phyloP scores from a whole-genome alignment of 2,888 invertebrate species.

The Clepsis dumicolana region DNA sequence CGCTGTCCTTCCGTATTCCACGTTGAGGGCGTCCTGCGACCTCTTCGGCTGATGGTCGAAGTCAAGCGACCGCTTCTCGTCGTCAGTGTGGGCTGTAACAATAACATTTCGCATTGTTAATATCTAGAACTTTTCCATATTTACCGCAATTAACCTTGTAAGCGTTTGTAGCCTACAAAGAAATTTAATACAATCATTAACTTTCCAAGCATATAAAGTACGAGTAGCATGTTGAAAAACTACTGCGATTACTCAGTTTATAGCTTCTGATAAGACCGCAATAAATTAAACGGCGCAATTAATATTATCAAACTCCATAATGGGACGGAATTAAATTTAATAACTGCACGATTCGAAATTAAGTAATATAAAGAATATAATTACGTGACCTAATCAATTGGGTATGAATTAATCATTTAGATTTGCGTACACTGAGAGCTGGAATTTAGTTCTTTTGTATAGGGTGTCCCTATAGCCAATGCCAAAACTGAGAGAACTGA shows the following conservation, averaged over 20 bases:
- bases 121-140: slow-evolving; percentile 4
- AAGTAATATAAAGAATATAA: background rate
- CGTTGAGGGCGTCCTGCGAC: slow-evolving; percentile 84
- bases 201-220: slow-evolving; percentile 27
- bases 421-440: no score
- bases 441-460: no score
- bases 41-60: slow-evolving; percentile 87
- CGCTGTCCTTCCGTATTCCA: slow-evolving; percentile 86
- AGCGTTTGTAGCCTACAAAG: background rate
- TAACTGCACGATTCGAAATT: background rate
- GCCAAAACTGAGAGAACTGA: no score
- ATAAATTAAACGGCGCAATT: slow-evolving; percentile 35
- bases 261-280: slow-evolving; percentile 19
- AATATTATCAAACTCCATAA: slow-evolving; percentile 27
- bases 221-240: slow-evolving; percentile 24
- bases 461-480: no score
- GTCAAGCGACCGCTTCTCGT: slow-evolving; percentile 89
- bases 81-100: slow-evolving; percentile 87
- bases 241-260: slow-evolving; percentile 24
- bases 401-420: background rate
- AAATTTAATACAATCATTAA: slow-evolving; percentile 25
- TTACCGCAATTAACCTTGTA: slow-evolving; percentile 1
- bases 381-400: background rate
- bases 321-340: slow-evolving; percentile 5
- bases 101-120: slow-evolving; percentile 22